A percentile compares a stretch with the other conserved stretches of the same genome.
Evolutionary conservation across 1,140 invertebrate genomes (phyloP).

Genomic region (Drosophila kanapiae): DNA sequence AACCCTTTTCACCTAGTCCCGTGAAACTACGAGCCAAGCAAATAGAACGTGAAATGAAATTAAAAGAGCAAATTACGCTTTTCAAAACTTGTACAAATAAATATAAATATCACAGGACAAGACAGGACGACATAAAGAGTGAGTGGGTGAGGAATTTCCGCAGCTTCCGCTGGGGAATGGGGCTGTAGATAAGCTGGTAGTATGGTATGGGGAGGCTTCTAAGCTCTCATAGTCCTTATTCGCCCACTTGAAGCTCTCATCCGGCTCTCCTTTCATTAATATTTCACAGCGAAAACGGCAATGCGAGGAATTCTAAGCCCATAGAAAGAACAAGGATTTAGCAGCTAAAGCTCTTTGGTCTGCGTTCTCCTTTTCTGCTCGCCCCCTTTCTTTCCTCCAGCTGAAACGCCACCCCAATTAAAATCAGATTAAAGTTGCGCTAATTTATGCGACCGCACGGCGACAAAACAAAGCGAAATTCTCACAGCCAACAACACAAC

Average conservation of each 20-base stretch:
- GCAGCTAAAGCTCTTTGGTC: slow-evolving; percentile 43
- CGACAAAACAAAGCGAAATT: slow-evolving; percentile 75
- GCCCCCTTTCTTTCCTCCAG: background rate
- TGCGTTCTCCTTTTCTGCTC: background rate
- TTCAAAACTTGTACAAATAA: slow-evolving; percentile 64
- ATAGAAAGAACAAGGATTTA: slow-evolving; percentile 59
- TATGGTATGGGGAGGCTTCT: slow-evolving; percentile 2
- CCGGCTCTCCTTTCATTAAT: slow-evolving; percentile 68
- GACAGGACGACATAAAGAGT: slow-evolving; percentile 9
- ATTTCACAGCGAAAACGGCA: slow-evolving; percentile 63
- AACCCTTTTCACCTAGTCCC: background rate
- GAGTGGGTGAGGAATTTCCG: background rate
- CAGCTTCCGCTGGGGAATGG: slow-evolving; percentile 16
- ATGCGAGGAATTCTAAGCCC: slow-evolving; percentile 57
- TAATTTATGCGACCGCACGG: slow-evolving; percentile 82
- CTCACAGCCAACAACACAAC: slow-evolving; percentile 30
- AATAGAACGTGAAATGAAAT: slow-evolving; percentile 75
- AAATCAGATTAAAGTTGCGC: slow-evolving; percentile 83
- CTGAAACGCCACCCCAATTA: slow-evolving; percentile 64
- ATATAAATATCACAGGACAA: slow-evolving; percentile 58
- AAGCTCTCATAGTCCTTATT: slow-evolving; percentile 42
- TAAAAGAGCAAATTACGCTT: slow-evolving; percentile 75
- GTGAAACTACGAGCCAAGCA: slow-evolving; percentile 29
- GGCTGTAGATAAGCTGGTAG: slow-evolving; percentile 32
- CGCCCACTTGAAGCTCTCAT: slow-evolving; percentile 38